Percentiles rank a stretch among this genome's conserved stretches.
These are phyloP conservation scores for Hemitrygon akajei DNA, from an alignment of 2,797 vertebrate genomes.

Conservation along the genomic window DNA sequence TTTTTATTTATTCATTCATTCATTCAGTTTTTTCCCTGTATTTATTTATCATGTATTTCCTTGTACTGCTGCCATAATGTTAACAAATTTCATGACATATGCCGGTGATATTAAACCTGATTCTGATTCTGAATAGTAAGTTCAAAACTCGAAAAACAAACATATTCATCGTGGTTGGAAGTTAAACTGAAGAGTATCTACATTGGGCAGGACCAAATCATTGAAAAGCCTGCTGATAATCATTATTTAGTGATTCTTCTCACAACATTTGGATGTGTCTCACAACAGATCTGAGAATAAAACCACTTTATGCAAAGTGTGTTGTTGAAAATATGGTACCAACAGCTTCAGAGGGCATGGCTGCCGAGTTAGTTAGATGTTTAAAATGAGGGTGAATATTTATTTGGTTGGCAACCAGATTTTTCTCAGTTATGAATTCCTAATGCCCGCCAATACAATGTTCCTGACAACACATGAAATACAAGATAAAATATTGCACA, in stretches of 20 bases:
- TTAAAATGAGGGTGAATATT: background rate
- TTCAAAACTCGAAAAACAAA: no score
- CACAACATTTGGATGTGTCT: background rate
- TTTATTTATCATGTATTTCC: no score
- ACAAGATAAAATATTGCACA: background rate
- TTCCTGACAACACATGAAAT: background rate
- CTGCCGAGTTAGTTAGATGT: background rate
- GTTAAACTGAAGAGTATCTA: no score
- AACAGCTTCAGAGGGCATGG: background rate
- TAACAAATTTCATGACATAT: no score
- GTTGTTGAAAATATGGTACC: background rate
- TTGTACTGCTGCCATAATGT: no score
- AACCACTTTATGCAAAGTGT: background rate
- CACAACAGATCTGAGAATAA: background rate
- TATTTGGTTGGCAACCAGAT: background rate
- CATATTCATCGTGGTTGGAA: no score
- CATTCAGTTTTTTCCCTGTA: no score
- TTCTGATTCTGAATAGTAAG: no score
- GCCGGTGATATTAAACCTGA: no score
- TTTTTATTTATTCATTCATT: no score
- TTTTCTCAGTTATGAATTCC: background rate
- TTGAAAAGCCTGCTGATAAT: background rate
- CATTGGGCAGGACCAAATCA: background rate
- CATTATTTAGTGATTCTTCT: background rate
- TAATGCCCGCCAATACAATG: background rate